These are phyloP conservation scores for Nasua narica DNA, from an alignment of 2,797 vertebrate species.

Conservation along the genomic window DNA sequence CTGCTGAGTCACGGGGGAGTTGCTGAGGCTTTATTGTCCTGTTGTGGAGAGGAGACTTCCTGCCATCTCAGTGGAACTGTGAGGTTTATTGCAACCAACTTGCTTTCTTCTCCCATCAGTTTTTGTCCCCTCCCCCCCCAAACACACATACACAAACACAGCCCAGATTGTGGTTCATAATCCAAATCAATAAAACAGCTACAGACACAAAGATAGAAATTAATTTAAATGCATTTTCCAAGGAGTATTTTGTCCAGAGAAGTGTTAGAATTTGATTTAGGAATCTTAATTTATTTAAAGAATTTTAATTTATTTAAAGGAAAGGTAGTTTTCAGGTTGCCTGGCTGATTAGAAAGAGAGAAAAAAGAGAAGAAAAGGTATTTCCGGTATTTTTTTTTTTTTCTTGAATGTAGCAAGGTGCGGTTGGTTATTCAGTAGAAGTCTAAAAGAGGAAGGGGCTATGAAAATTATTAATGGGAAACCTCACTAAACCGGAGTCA, in stretches of 20 bases:
- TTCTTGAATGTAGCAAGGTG: not conserved
- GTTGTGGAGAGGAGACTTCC: not conserved
- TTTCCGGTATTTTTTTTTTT: not conserved
- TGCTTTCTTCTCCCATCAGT: not conserved
- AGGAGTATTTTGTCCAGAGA: not conserved
- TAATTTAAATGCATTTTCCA: not conserved
- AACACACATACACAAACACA: not conserved
- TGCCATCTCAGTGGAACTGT: not conserved
- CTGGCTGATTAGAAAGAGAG: not conserved
- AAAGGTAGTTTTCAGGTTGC: not conserved
- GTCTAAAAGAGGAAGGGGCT: not conserved
- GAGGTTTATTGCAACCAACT: not conserved
- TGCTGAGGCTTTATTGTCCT: not conserved
- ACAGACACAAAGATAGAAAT: not conserved
- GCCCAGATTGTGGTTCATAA: not conserved
- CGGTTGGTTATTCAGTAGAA: not conserved
- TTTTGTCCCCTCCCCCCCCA: not conserved
- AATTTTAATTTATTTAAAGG: not conserved
- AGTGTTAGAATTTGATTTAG: not conserved
- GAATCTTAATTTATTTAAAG: not conserved
- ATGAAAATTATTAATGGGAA: not conserved
- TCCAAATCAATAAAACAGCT: not conserved
- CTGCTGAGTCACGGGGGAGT: not conserved
- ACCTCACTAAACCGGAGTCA: not conserved
- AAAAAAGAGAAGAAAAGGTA: not conserved